A percentile compares a stretch with the other conserved stretches of the same genome.
These are phyloP conservation scores for Phocides pigmalion DNA, from an alignment of 1,140 invertebrate genomes.

Conservation along the genomic window DNA sequence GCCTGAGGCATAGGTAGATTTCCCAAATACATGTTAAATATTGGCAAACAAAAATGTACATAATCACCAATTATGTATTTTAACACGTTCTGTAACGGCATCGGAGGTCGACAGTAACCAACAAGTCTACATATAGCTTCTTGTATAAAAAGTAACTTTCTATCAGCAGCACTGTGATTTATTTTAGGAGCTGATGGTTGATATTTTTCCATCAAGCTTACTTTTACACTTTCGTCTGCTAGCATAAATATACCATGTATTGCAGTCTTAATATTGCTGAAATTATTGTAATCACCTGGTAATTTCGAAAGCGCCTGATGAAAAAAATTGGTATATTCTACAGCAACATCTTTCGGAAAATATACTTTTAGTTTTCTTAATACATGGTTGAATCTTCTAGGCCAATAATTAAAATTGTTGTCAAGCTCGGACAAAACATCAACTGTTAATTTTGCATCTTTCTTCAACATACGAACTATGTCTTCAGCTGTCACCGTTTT, in stretches of 20 bases:
- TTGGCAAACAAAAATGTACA: conserved; percentile 53
- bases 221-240: conserved; percentile 45
- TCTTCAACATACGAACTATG: conserved; percentile 51
- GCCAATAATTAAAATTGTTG: conserved; percentile 9
- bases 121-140: conserved; percentile 55
- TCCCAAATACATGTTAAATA: conserved; percentile 54
- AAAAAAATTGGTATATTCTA: conserved; percentile 46
- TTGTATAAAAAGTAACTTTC: conserved; percentile 48
- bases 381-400: conserved; percentile 37
- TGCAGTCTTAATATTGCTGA: conserved; percentile 11
- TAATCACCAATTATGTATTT: conserved; percentile 66
- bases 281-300: conserved; percentile 11
- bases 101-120: conserved; percentile 55
- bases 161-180: conserved; percentile 43
- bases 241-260: conserved; percentile 59
- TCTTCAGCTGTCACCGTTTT: conserved; percentile 37
- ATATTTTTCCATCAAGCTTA: conserved; percentile 54
- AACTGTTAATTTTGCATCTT: conserved; percentile 45
- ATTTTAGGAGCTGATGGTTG: conserved; percentile 56
- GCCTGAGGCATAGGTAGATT: conserved; percentile 48
- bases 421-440: conserved; percentile 39
- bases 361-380: conserved; percentile 61
- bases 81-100: conserved; percentile 47
- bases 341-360: conserved; percentile 56
- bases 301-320: conserved; percentile 28